Evolutionary conservation across 2,888 invertebrate species (phyloP).

Genomic region (Tolmerus cingulatus): DNA sequence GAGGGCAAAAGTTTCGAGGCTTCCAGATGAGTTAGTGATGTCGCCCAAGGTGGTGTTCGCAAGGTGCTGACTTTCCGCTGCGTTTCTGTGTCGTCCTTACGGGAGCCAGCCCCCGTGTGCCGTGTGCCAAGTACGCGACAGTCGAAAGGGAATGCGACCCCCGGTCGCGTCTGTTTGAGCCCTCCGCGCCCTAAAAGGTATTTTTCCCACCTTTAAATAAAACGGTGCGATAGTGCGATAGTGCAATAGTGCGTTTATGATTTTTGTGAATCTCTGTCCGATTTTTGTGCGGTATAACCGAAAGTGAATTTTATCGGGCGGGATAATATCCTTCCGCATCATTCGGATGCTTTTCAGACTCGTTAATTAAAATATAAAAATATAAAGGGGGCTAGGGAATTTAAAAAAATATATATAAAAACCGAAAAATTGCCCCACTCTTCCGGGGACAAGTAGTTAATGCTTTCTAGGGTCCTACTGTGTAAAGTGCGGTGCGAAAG

Average conservation of each 20-base stretch:
- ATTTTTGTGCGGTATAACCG: neutral
- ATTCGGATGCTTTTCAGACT: neutral
- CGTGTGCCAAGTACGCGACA: neutral
- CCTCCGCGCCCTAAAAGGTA: neutral
- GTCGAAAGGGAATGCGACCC: neutral
- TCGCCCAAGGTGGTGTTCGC: conserved; percentile 40
- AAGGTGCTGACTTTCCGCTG: conserved; percentile 14
- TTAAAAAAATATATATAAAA: neutral
- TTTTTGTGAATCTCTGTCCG: neutral
- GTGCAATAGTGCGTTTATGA: neutral
- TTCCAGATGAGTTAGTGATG: conserved; percentile 40
- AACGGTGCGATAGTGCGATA: no score
- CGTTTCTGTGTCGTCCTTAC: neutral
- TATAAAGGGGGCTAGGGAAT: neutral
- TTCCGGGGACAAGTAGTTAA: neutral
- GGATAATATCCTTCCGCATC: neutral
- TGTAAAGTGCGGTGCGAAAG: neutral
- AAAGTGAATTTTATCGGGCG: neutral
- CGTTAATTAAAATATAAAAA: neutral
- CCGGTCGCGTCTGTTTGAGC: neutral
- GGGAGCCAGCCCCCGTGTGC: neutral
- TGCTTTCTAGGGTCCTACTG: neutral
- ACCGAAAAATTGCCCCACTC: neutral
- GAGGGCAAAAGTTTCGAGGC: conserved; percentile 28
- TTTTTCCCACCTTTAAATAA: neutral